Evolutionary conservation across 1,140 invertebrate species (phyloP).

Genomic region (Episyrphus balteatus): DNA sequence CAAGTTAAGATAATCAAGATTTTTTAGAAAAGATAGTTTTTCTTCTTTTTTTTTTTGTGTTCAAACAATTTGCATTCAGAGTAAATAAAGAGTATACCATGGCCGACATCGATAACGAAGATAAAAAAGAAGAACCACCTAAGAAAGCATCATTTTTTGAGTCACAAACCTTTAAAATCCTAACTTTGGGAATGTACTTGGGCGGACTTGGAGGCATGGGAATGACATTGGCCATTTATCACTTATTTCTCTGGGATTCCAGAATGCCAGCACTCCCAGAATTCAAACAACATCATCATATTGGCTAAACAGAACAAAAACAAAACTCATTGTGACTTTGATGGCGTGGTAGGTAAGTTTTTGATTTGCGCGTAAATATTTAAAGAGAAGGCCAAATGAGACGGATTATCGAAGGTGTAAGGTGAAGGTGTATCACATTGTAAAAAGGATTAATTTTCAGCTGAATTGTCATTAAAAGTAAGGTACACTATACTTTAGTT

Average conservation of each 20-base stretch:
- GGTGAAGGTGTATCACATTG: too few relatives aligned
- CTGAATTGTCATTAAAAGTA: too few relatives aligned
- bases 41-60: too few relatives aligned
- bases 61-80: too few relatives aligned
- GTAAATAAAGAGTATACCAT: neutral
- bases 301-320: constrained; percentile 14
- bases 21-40: too few relatives aligned
- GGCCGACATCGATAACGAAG: constrained; percentile 9
- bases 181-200: constrained; percentile 27
- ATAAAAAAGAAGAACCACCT: constrained; percentile 26
- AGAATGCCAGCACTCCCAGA: constrained; percentile 31
- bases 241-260: constrained; percentile 33
- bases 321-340: neutral
- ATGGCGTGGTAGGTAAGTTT: too few relatives aligned
- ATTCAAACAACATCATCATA: constrained; percentile 34
- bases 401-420: too few relatives aligned
- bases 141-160: constrained; percentile 32
- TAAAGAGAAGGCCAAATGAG: too few relatives aligned
- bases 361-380: too few relatives aligned
- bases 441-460: too few relatives aligned
- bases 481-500: too few relatives aligned
- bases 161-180: constrained; percentile 25
- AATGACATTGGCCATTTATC: constrained; percentile 26
- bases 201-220: constrained; percentile 30
- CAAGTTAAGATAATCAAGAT: too few relatives aligned